These are phyloP conservation scores for Myotis lucifugus DNA, from an alignment of 2,113 vertebrate genomes.

Conservation along the genomic window DNA sequence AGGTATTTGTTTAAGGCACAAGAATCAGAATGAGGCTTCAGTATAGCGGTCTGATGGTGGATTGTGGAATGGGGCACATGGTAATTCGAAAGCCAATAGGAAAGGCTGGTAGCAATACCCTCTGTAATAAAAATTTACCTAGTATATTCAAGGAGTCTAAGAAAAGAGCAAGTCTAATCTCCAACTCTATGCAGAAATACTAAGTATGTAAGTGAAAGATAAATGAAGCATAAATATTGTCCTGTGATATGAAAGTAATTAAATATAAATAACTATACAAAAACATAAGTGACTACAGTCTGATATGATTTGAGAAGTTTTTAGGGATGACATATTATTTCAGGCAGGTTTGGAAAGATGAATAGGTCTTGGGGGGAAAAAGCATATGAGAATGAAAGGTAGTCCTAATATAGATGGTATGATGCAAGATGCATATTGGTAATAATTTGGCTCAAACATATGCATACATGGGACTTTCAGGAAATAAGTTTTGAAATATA, in stretches of 20 bases:
- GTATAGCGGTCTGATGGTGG: not conserved
- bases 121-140: not conserved
- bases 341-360: not conserved
- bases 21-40: not conserved
- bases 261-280: not conserved
- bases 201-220: not conserved
- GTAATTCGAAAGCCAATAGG: not conserved
- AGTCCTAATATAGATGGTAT: not conserved
- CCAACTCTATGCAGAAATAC: not conserved
- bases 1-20: not conserved
- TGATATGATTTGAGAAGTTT: not conserved
- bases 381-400: not conserved
- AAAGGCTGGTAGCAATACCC: not conserved
- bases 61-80: not conserved
- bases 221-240: not conserved
- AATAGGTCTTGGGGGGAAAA: not conserved
- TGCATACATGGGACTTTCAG: not conserved
- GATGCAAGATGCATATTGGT: not conserved
- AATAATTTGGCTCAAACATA: not conserved
- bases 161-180: not conserved
- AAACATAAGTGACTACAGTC: not conserved
- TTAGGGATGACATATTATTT: not conserved
- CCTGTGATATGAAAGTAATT: not conserved
- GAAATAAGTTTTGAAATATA: not conserved
- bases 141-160: not conserved